Percentiles rank a stretch among this genome's conserved stretches.
These are phyloP conservation scores for Festucalex cinctus DNA, from an alignment of 2,113 vertebrate species.

Conservation along the genomic window DNA sequence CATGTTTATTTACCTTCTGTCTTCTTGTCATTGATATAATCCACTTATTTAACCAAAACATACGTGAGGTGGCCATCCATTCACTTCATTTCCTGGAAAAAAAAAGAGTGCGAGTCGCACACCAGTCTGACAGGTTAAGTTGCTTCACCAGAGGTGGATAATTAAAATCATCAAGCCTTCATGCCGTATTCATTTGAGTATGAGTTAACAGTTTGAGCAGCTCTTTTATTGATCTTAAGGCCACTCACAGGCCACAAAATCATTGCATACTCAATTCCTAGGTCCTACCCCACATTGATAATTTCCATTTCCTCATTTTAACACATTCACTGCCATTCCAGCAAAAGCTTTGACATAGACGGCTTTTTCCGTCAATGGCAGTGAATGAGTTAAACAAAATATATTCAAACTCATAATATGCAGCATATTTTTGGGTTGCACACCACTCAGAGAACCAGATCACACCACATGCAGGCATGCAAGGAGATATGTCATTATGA, in stretches of 20 bases:
- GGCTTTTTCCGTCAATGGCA: no score
- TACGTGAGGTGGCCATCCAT: neutral
- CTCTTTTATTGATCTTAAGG: neutral
- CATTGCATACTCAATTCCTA: neutral
- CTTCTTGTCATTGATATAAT: neutral
- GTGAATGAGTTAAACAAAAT: no score
- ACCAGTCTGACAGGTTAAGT: conserved; percentile 6
- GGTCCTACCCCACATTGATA: neutral
- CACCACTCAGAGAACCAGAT: neutral
- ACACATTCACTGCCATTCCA: no score
- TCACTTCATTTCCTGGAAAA: neutral
- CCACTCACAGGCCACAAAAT: neutral
- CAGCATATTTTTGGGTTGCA: neutral
- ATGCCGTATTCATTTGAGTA: neutral
- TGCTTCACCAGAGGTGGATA: neutral
- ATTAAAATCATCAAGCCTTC: neutral
- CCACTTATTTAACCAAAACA: neutral
- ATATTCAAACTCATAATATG: no score
- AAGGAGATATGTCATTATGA: neutral
- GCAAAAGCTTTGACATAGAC: no score
- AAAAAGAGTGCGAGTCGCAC: neutral
- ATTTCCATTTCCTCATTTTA: neutral
- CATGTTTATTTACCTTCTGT: conserved; percentile 3
- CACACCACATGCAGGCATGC: neutral
- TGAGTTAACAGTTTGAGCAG: neutral